These are phyloP conservation scores for Helostoma temminkii DNA, from an alignment of 2,797 vertebrate genomes.

Conservation along the genomic window DNA sequence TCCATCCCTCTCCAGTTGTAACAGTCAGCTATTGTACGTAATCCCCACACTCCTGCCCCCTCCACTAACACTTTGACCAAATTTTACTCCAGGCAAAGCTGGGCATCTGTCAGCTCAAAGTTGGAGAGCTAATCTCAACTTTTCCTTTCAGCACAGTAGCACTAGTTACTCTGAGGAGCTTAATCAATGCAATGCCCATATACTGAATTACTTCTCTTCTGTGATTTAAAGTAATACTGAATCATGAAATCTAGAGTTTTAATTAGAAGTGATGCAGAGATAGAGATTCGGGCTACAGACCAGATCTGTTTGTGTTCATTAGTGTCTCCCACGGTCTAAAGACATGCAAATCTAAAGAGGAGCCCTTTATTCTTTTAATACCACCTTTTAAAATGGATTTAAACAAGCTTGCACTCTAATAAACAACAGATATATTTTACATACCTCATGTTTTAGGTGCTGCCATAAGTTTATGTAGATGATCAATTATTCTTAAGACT, in stretches of 20 bases:
- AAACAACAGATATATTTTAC: too few species aligned
- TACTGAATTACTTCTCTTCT: neutral
- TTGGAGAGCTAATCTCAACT: constrained; percentile 49
- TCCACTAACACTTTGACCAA: constrained; percentile 17
- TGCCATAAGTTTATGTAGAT: too few species aligned
- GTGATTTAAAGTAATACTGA: constrained; percentile 1
- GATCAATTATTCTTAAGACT: too few species aligned
- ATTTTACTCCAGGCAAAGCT: constrained; percentile 32
- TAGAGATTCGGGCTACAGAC: neutral
- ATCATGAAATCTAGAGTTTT: constrained; percentile 11
- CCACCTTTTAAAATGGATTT: too few species aligned
- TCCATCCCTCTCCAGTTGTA: constrained; percentile 47
- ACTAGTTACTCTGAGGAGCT: constrained; percentile 8
- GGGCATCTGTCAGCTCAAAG: constrained; percentile 54
- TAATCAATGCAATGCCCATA: constrained; percentile 25
- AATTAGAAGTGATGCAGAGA: neutral
- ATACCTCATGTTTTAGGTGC: too few species aligned
- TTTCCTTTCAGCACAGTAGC: constrained; percentile 66
- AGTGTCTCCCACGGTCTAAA: constrained; percentile 2
- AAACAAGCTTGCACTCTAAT: too few species aligned
- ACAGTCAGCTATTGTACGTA: constrained; percentile 63
- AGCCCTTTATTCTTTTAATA: neutral
- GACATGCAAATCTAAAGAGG: constrained; percentile 2
- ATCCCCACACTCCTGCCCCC: constrained; percentile 43
- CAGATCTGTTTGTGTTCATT: constrained; percentile 1